Evolutionary conservation across 2,888 invertebrate species (phyloP).

Genomic region (Helobdella robusta): DNA sequence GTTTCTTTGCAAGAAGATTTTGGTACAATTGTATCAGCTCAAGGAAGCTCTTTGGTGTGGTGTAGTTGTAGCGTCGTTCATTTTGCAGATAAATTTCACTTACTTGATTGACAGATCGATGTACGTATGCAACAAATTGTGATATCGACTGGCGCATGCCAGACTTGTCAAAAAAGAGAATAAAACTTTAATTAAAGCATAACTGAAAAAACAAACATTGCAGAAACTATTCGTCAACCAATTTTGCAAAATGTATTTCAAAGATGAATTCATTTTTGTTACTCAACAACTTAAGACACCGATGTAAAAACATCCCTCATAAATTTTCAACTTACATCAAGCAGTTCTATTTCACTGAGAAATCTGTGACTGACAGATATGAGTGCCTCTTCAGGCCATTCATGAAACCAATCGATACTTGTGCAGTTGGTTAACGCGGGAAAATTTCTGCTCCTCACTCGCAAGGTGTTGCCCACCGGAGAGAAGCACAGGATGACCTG

Average conservation of each 20-base stretch:
- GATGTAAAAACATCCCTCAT: neutral
- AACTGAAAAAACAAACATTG: neutral
- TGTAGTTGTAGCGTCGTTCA: slow-evolving; percentile 88
- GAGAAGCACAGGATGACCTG: slow-evolving; percentile 93
- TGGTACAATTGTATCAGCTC: slow-evolving; percentile 87
- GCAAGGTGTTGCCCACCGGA: slow-evolving; percentile 82
- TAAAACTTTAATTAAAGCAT: neutral
- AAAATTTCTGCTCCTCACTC: slow-evolving; percentile 84
- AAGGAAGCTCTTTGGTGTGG: slow-evolving; percentile 89
- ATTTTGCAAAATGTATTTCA: neutral
- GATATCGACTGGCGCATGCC: slow-evolving; percentile 72
- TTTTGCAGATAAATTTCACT: slow-evolving; percentile 76
- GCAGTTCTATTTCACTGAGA: slow-evolving; percentile 66
- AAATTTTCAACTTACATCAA: slow-evolving; percentile 59
- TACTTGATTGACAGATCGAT: slow-evolving; percentile 81
- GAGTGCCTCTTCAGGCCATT: slow-evolving; percentile 94
- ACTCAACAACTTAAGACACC: no score
- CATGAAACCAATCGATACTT: slow-evolving; percentile 94
- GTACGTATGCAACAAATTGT: slow-evolving; percentile 87
- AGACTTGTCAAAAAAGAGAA: slow-evolving; percentile 51
- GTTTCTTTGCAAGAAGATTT: slow-evolving; percentile 73
- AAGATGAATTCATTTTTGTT: neutral
- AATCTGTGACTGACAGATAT: slow-evolving; percentile 84
- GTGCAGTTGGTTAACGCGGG: slow-evolving; percentile 91
- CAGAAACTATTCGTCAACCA: neutral